These are phyloP conservation scores for Metalampra italica DNA, from an alignment of 2,888 invertebrate species.

Conservation along the genomic window DNA sequence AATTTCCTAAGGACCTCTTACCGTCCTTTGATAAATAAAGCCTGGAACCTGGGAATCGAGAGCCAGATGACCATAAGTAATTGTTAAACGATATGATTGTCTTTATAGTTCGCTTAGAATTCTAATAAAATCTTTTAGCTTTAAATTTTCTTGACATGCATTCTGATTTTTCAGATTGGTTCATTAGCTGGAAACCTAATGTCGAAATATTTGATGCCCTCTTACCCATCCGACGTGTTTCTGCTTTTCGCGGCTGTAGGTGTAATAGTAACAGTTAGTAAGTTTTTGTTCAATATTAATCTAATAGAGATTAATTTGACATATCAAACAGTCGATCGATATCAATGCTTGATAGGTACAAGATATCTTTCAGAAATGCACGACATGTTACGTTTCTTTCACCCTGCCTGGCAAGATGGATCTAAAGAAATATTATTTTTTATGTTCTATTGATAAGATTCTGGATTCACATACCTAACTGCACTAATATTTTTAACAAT, in stretches of 20 bases:
- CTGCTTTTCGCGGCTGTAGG: conserved; percentile 77
- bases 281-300: conserved; percentile 28
- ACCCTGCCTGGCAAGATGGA: background rate
- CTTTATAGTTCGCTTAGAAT: no score
- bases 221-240: conserved; percentile 83
- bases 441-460: no score
- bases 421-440: no score
- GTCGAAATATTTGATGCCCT: conserved; percentile 78
- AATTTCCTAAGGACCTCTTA: no score
- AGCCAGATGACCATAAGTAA: background rate
- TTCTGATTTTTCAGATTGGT: conserved; percentile 65
- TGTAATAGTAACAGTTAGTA: conserved; percentile 73
- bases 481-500: background rate
- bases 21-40: no score
- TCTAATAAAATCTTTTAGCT: background rate
- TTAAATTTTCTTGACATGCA: background rate
- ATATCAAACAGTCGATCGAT: no score
- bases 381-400: background rate
- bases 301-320: no score
- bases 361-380: background rate
- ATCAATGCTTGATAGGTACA: no score
- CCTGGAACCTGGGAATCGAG: background rate
- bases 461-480: no score
- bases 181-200: conserved; percentile 83
- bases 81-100: background rate